Evolutionary conservation across 2,113 vertebrate species (phyloP).

Genomic region (Chelonoidis abingdonii): DNA sequence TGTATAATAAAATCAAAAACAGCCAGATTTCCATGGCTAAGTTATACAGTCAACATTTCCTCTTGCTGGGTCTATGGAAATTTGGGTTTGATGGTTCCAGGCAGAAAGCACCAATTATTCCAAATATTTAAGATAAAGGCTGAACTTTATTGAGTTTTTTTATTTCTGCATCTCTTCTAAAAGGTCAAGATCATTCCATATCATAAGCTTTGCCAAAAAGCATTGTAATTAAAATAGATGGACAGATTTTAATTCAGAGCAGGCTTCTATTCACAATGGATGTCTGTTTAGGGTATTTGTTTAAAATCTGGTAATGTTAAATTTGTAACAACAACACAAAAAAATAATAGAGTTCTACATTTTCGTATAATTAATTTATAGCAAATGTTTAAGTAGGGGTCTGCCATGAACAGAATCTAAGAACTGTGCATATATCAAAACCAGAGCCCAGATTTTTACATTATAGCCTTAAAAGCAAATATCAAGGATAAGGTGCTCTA

Average conservation of each 20-base stretch:
- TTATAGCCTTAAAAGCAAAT: constrained; percentile 42
- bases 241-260: constrained; percentile 72
- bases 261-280: constrained; percentile 70
- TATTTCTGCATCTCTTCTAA: constrained; percentile 53
- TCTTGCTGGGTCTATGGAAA: constrained; percentile 7
- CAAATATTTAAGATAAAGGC: constrained; percentile 53
- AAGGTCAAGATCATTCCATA: constrained; percentile 46
- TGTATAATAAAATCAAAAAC: constrained; percentile 43
- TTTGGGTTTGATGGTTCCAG: background rate
- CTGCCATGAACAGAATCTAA: constrained; percentile 51
- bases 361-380: constrained; percentile 74
- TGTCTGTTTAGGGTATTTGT: constrained; percentile 60
- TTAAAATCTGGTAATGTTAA: constrained; percentile 72
- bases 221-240: constrained; percentile 64
- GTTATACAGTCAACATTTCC: background rate
- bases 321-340: constrained; percentile 66
- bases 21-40: constrained; percentile 5
- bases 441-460: constrained; percentile 63
- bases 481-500: constrained; percentile 34
- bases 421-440: constrained; percentile 65
- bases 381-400: constrained; percentile 67
- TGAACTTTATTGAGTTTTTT: constrained; percentile 47
- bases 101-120: constrained; percentile 7
- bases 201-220: constrained; percentile 42
- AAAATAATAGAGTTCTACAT: constrained; percentile 61